These are phyloP conservation scores for Panthera uncia DNA, from an alignment of 2,113 vertebrate genomes.

Conservation along the genomic window DNA sequence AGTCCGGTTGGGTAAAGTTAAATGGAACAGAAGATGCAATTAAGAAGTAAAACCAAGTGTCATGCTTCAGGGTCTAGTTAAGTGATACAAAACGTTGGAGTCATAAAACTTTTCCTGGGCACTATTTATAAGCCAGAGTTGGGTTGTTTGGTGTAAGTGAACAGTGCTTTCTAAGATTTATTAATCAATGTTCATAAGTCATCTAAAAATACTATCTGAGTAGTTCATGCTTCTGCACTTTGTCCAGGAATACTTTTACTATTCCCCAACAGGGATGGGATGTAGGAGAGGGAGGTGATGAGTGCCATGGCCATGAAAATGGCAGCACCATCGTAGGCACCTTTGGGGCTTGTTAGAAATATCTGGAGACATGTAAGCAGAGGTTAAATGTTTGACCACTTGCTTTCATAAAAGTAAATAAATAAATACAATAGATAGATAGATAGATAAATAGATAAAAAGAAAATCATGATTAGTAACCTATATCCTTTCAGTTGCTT, in stretches of 20 bases:
- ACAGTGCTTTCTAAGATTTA: conserved; percentile 1
- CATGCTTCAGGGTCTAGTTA: background rate
- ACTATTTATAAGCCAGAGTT: background rate
- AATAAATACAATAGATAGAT: background rate
- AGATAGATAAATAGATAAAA: background rate
- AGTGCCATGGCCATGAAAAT: background rate
- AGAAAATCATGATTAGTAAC: background rate
- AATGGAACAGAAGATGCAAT: conserved; percentile 58
- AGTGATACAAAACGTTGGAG: background rate
- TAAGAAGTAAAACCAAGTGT: conserved; percentile 57
- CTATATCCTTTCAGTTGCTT: background rate
- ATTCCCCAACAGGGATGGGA: background rate
- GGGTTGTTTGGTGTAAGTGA: background rate
- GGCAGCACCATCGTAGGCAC: background rate
- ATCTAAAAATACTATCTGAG: background rate
- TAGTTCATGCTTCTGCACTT: background rate
- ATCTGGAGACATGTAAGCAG: background rate
- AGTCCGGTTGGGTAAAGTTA: conserved; percentile 59
- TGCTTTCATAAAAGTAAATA: background rate
- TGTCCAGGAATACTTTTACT: background rate
- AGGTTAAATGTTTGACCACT: background rate
- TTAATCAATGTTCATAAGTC: background rate
- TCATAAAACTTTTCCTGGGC: background rate
- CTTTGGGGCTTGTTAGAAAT: background rate
- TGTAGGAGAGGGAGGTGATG: background rate